Evolutionary conservation across 2,888 invertebrate species (phyloP).

Genomic region (Eilema sororculum): DNA sequence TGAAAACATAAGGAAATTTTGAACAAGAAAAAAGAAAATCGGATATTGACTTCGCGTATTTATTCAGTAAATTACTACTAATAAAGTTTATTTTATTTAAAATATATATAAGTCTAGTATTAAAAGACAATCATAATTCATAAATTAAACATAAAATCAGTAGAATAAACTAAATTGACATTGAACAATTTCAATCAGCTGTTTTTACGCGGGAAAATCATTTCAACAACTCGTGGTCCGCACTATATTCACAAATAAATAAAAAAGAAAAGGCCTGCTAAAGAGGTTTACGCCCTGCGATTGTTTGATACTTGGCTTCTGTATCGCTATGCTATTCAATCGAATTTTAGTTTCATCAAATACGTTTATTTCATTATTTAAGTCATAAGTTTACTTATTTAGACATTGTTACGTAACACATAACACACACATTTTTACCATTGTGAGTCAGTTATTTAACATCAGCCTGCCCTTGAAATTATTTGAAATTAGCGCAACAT

Average conservation of each 20-base stretch:
- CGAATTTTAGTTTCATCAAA: too few species aligned
- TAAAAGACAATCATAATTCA: too few species aligned
- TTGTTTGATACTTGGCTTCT: too few species aligned
- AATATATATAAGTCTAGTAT: too few species aligned
- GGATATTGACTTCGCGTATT: neutral
- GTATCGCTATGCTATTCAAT: too few species aligned
- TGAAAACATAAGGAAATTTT: too few species aligned
- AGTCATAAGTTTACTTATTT: neutral
- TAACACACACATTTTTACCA: too few species aligned
- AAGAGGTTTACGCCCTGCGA: too few species aligned
- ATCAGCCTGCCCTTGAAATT: conserved; percentile 4
- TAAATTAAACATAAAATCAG: neutral
- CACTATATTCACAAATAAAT: neutral
- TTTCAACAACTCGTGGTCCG: neutral
- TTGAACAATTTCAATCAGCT: neutral
- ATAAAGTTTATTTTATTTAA: too few species aligned
- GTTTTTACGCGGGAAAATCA: neutral
- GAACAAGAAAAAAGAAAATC: neutral
- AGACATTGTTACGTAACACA: neutral
- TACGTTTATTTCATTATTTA: neutral
- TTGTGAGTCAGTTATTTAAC: neutral
- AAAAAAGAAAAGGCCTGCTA: neutral
- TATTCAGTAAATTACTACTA: too few species aligned
- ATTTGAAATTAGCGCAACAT: neutral
- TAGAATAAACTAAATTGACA: neutral